phyloP scores from a whole-genome alignment of 2,888 invertebrate genomes.

The Orchesellides sinensis region DNA sequence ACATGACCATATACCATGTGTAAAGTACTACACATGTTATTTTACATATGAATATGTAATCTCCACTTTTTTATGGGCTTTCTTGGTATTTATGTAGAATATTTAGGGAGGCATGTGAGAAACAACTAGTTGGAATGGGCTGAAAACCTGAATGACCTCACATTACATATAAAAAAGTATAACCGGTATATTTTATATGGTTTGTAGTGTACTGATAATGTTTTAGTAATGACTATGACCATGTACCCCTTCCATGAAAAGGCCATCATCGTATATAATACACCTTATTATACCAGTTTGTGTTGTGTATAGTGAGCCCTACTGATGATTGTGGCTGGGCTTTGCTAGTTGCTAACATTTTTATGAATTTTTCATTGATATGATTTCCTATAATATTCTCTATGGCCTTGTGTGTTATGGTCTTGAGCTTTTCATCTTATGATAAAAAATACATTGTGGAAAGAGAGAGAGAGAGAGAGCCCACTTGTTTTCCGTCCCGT shows the following conservation, averaged over 20 bases:
- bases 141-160: slow-evolving; percentile 24
- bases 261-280: not conserved
- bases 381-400: not conserved
- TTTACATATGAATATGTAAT: not conserved
- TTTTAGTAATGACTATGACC: slow-evolving; percentile 32
- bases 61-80: not conserved
- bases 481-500: not conserved
- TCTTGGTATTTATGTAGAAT: not conserved
- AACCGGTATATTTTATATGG: too few species aligned
- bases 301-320: too few species aligned
- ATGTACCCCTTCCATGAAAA: not conserved
- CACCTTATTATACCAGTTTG: too few species aligned
- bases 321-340: too few species aligned
- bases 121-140: not conserved
- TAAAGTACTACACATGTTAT: slow-evolving; percentile 9
- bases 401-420: not conserved
- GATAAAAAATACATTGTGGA: too few species aligned
- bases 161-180: slow-evolving; percentile 48
- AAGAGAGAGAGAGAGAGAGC: too few species aligned
- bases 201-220: too few species aligned
- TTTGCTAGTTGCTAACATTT: too few species aligned
- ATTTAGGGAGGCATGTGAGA: too few species aligned
- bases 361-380: not conserved
- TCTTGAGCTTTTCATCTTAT: too few species aligned
- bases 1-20: slow-evolving; percentile 12